phyloP scores from a whole-genome alignment of 1,140 invertebrate species.

The Dreissena polymorpha region DNA sequence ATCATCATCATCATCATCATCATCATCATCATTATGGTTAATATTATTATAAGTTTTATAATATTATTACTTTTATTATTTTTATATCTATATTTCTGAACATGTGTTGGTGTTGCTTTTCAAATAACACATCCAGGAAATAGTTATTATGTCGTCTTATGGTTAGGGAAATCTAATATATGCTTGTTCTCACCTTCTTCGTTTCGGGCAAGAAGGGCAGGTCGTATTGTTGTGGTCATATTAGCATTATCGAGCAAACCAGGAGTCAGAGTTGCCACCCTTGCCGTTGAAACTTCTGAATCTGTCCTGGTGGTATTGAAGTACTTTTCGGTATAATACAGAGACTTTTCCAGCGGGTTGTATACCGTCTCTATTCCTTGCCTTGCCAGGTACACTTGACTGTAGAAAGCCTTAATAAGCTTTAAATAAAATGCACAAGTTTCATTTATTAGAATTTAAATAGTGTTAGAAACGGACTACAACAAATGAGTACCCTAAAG shows the following conservation, averaged over 20 bases:
- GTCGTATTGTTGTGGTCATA: background rate
- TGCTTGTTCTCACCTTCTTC: background rate
- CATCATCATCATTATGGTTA: conserved; percentile 4
- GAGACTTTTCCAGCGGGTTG: background rate
- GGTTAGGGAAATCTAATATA: too few species aligned
- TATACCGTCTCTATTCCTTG: conserved; percentile 72
- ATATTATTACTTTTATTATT: background rate
- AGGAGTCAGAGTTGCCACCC: too few species aligned
- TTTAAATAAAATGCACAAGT: conserved; percentile 78
- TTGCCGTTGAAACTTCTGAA: too few species aligned
- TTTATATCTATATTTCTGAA: background rate
- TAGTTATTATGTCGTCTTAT: too few species aligned
- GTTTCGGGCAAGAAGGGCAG: background rate
- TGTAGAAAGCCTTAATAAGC: conserved; percentile 96
- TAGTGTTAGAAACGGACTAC: too few species aligned
- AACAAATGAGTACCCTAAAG: too few species aligned
- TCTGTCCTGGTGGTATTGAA: too few species aligned
- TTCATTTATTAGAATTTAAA: too few species aligned
- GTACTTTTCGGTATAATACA: conserved; percentile 15
- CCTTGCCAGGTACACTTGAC: conserved; percentile 90
- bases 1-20: conserved; percentile 8
- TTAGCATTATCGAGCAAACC: background rate
- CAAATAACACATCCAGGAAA: too few species aligned
- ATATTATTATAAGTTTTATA: background rate
- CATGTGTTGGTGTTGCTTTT: background rate